phyloP scores from a whole-genome alignment of 1,140 invertebrate genomes.

The Parasteatoda tepidariorum region DNA sequence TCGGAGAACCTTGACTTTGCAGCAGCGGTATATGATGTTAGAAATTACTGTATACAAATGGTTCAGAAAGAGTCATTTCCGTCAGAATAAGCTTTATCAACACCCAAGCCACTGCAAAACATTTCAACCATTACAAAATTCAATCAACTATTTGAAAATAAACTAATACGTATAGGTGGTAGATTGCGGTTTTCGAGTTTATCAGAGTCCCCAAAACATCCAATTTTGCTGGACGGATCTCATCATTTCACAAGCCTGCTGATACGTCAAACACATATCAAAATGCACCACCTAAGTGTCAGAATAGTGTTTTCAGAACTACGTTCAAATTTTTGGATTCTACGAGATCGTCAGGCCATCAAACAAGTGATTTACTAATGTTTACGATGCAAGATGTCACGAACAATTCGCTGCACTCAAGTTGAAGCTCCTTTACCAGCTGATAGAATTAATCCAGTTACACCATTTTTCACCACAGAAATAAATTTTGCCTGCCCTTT shows the following conservation, averaged over 20 bases:
- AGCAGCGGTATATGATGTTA: neutral
- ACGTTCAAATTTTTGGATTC: neutral
- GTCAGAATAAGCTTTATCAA: neutral
- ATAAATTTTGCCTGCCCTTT: neutral
- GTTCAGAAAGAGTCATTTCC: conserved; percentile 30
- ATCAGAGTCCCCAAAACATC: neutral
- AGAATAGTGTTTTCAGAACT: neutral
- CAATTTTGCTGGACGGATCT: neutral
- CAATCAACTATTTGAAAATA: neutral
- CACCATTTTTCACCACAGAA: neutral
- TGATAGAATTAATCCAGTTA: neutral
- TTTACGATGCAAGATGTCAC: neutral
- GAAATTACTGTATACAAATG: conserved; percentile 2
- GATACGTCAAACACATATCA: neutral
- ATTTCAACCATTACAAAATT: neutral
- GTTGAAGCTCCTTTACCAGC: neutral
- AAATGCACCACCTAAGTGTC: neutral
- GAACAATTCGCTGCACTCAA: neutral
- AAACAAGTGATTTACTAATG: neutral
- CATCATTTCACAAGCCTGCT: neutral
- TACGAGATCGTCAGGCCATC: neutral
- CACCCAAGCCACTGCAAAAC: neutral
- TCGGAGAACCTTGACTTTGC: neutral
- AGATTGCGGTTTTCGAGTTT: neutral
- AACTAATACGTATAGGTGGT: neutral